Conservation (phyloP, 1,140 invertebrate genomes). For the Solen grandis region DNA sequence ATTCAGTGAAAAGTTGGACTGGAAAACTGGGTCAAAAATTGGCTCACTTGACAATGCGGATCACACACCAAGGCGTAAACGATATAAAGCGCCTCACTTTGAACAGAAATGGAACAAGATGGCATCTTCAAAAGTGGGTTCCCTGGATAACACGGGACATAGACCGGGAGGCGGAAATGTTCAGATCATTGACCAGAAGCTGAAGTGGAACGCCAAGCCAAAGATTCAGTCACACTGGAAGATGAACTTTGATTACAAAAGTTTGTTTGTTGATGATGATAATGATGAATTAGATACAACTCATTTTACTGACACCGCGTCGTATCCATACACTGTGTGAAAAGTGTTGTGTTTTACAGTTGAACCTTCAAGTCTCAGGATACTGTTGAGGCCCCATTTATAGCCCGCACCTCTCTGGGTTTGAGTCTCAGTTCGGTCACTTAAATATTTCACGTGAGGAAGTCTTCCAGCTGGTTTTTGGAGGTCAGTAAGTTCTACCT, state of each 20-base stretch:
- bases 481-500: no score
- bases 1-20: conserved; percentile 56
- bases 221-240: conserved; percentile 64
- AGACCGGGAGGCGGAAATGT: conserved; percentile 67
- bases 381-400: no score
- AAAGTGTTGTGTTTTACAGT: no score
- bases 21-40: conserved; percentile 88
- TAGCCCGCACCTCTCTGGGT: no score
- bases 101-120: conserved; percentile 36
- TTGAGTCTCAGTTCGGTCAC: no score
- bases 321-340: conserved; percentile 45
- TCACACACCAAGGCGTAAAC: conserved; percentile 40
- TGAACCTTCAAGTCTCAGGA: no score
- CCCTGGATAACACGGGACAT: conserved; percentile 68
- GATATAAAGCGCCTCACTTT: conserved; percentile 44
- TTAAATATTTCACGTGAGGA: no score
- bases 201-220: conserved; percentile 69
- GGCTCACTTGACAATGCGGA: conserved; percentile 91
- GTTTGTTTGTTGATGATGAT: conserved; percentile 40
- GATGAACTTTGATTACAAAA: conserved; percentile 51
- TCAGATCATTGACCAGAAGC: conserved; percentile 60
- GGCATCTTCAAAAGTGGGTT: conserved; percentile 58
- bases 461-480: no score
- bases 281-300: neutral
- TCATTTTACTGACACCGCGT: conserved; percentile 15